Conservation (phyloP, 2,888 invertebrate species). For the Barypeithes pellucidus region DNA sequence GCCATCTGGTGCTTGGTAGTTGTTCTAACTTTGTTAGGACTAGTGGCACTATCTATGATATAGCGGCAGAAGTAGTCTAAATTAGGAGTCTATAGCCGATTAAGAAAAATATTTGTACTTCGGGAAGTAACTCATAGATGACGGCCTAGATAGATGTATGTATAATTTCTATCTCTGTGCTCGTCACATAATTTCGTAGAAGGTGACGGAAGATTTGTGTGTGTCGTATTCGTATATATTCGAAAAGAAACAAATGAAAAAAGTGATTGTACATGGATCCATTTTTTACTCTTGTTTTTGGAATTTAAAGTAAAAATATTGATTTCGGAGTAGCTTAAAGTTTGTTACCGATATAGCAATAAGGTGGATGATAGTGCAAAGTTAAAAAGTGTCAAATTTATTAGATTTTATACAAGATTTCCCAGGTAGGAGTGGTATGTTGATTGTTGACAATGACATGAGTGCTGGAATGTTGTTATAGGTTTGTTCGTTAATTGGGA, state of each 20-base stretch:
- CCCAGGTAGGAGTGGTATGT: constrained; percentile 36
- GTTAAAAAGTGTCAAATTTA: constrained; percentile 34
- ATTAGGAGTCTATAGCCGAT: too few species aligned
- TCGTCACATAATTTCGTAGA: background rate
- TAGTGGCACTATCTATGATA: too few species aligned
- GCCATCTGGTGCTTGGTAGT: too few species aligned
- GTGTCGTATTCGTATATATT: background rate
- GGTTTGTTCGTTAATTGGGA: background rate
- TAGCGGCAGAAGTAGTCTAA: too few species aligned
- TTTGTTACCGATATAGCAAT: constrained; percentile 17
- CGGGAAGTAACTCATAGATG: too few species aligned
- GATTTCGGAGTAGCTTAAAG: constrained; percentile 22
- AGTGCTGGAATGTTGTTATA: constrained; percentile 15
- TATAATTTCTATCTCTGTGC: too few species aligned
- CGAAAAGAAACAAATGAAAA: constrained; percentile 16
- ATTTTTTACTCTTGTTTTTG: constrained; percentile 34
- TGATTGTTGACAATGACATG: constrained; percentile 16
- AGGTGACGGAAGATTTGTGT: background rate
- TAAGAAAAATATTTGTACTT: too few species aligned
- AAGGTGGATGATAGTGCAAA: constrained; percentile 6
- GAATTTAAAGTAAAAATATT: constrained; percentile 29
- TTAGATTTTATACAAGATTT: constrained; percentile 10
- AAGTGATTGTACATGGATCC: constrained; percentile 10
- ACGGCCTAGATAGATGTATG: too few species aligned
- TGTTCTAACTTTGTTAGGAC: too few species aligned